Evolutionary conservation across 2,113 vertebrate genomes (phyloP).

Genomic region (Mixornis gularis): DNA sequence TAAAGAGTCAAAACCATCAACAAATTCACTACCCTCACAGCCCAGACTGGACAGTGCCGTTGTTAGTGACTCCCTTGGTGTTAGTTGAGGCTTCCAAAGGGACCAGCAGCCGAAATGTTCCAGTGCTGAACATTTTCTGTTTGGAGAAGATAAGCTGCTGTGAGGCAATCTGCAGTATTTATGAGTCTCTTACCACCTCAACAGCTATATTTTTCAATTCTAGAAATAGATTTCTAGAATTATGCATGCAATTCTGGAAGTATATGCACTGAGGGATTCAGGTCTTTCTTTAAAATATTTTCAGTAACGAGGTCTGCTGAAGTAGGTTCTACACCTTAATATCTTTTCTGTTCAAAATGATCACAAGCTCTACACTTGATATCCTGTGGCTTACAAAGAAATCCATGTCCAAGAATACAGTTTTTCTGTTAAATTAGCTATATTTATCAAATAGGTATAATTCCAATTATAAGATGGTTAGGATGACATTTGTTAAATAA

Average conservation of each 20-base stretch:
- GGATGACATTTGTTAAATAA: slow-evolving; percentile 49
- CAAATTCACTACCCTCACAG: not conserved
- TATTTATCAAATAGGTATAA: slow-evolving; percentile 12
- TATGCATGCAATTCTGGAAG: not conserved
- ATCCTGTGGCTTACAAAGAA: not conserved
- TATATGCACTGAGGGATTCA: not conserved
- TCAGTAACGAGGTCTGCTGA: not conserved
- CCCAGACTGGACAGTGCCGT: not conserved
- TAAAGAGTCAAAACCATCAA: not conserved
- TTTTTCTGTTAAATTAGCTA: not conserved
- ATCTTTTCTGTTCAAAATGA: not conserved
- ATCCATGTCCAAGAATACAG: not conserved
- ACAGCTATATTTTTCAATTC: not conserved
- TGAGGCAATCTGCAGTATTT: not conserved
- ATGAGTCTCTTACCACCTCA: not conserved
- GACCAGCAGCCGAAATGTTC: not conserved
- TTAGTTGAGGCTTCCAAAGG: not conserved
- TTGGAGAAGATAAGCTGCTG: not conserved
- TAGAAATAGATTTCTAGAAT: not conserved
- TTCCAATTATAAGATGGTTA: slow-evolving; percentile 27
- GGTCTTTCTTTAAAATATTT: not conserved
- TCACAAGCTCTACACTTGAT: not conserved
- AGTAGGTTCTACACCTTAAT: not conserved
- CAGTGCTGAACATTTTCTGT: not conserved
- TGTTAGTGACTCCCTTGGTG: too few species aligned